These are phyloP conservation scores for Dysdera silvatica DNA, from an alignment of 1,140 invertebrate species.

Conservation along the genomic window DNA sequence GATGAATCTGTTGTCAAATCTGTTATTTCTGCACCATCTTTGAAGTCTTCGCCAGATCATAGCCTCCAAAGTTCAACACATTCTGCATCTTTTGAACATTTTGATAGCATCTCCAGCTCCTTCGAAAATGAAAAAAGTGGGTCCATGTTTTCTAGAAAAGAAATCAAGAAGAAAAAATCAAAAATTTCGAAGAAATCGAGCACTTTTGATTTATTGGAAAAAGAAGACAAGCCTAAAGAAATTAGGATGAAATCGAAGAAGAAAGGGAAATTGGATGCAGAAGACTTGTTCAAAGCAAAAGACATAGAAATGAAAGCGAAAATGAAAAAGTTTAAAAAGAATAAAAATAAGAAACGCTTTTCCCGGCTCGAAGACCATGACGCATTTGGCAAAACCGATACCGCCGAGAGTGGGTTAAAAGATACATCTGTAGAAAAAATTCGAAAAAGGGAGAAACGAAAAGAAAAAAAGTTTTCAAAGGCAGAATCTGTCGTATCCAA, in stretches of 20 bases:
- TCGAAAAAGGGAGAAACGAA: conserved; percentile 35
- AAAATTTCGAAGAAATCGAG: conserved; percentile 22
- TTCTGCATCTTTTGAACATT: too few relatives aligned
- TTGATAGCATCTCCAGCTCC: too few relatives aligned
- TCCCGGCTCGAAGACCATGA: conserved; percentile 22
- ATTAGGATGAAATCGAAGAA: conserved; percentile 20
- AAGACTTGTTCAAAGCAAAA: conserved; percentile 4
- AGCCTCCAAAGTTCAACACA: too few relatives aligned
- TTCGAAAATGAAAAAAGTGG: neutral
- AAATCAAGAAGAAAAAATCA: conserved; percentile 20
- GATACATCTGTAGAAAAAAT: conserved; percentile 39
- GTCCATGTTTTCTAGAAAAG: conserved; percentile 10
- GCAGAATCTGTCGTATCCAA: conserved; percentile 21
- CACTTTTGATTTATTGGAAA: conserved; percentile 7
- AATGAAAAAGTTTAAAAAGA: conserved; percentile 32
- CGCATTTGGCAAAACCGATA: conserved; percentile 25
- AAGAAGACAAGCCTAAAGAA: conserved; percentile 19
- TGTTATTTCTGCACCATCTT: too few relatives aligned
- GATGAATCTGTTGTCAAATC: too few relatives aligned
- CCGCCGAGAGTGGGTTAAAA: conserved; percentile 34
- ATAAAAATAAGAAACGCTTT: conserved; percentile 28
- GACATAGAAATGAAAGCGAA: conserved; percentile 23
- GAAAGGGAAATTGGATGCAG: conserved; percentile 1
- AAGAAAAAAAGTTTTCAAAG: conserved; percentile 39
- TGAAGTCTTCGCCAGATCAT: too few relatives aligned